Evolutionary conservation across 2,113 vertebrate species (phyloP).

Genomic region (Ptyas mucosa): DNA sequence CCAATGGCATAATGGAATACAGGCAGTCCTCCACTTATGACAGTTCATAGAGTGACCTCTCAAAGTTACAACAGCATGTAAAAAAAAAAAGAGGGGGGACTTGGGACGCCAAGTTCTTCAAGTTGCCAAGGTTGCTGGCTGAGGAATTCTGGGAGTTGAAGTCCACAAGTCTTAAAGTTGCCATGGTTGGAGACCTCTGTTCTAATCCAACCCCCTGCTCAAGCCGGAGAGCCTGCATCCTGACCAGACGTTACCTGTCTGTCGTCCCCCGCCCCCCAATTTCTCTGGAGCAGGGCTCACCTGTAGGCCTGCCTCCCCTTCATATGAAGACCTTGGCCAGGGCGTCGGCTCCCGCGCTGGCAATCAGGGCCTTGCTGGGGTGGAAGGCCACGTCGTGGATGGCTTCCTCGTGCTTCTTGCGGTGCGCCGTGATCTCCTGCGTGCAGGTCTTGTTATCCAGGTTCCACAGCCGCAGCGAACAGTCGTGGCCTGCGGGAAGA

Average conservation of each 20-base stretch:
- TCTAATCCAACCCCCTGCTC: too few relatives aligned
- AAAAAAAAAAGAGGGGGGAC: too few relatives aligned
- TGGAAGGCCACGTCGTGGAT: constrained; percentile 92
- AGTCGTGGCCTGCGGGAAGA: constrained; percentile 80
- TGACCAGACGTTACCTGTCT: constrained; percentile 8
- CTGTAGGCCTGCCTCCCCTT: constrained; percentile 42
- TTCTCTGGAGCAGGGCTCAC: not conserved
- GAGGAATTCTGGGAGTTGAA: too few relatives aligned
- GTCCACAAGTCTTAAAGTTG: too few relatives aligned
- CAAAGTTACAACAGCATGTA: not conserved
- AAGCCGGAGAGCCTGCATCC: too few relatives aligned
- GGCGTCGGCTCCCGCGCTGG: constrained; percentile 85
- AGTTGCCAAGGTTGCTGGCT: too few relatives aligned
- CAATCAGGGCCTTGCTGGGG: constrained; percentile 84
- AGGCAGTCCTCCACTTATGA: not conserved
- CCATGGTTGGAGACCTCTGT: too few relatives aligned
- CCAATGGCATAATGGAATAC: not conserved
- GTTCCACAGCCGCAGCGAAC: constrained; percentile 91
- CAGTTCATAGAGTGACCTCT: not conserved
- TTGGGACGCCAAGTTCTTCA: not conserved
- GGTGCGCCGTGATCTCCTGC: constrained; percentile 90
- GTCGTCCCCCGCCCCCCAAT: not conserved
- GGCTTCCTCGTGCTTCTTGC: constrained; percentile 91
- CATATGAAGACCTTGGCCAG: constrained; percentile 91
- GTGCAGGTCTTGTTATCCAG: constrained; percentile 87